Evolutionary conservation across 1,140 invertebrate genomes (phyloP).

Genomic region (Hestina assimilis): DNA sequence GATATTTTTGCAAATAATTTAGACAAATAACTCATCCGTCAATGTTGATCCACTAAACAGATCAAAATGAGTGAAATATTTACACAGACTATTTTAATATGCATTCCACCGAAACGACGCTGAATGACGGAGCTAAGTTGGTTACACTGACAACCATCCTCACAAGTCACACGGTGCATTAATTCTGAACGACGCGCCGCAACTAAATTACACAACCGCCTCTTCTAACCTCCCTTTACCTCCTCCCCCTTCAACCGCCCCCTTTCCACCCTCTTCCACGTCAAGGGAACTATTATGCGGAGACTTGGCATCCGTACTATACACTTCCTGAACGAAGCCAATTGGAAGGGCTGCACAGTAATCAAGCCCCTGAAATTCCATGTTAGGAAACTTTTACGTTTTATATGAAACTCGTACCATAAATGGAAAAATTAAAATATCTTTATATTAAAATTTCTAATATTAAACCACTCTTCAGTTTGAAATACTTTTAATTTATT

Average conservation of each 20-base stretch:
- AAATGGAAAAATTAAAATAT: no score
- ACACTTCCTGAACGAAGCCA: constrained; percentile 21
- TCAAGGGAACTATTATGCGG: constrained; percentile 36
- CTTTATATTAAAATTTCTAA: no score
- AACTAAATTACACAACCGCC: constrained; percentile 40
- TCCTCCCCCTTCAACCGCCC: constrained; percentile 12
- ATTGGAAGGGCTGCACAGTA: constrained; percentile 18
- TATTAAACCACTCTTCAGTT: no score
- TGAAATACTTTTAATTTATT: no score
- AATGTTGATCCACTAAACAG: not conserved
- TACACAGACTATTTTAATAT: constrained; percentile 8
- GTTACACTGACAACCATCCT: constrained; percentile 13
- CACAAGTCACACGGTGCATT: constrained; percentile 35
- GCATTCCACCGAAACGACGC: constrained; percentile 8
- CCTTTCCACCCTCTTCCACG: not conserved
- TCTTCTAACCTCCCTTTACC: constrained; percentile 2
- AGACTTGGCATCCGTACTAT: constrained; percentile 28
- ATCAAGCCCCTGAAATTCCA: constrained; percentile 23
- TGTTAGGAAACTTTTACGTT: not conserved
- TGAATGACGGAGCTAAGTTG: not conserved
- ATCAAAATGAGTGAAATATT: not conserved
- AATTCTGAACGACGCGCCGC: constrained; percentile 42
- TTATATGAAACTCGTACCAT: not conserved
- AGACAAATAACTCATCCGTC: no score
- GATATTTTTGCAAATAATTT: no score